Base-by-base conservation (phyloP, 2,888 invertebrate genomes). In the Shargacucullia verbasci region DNA sequence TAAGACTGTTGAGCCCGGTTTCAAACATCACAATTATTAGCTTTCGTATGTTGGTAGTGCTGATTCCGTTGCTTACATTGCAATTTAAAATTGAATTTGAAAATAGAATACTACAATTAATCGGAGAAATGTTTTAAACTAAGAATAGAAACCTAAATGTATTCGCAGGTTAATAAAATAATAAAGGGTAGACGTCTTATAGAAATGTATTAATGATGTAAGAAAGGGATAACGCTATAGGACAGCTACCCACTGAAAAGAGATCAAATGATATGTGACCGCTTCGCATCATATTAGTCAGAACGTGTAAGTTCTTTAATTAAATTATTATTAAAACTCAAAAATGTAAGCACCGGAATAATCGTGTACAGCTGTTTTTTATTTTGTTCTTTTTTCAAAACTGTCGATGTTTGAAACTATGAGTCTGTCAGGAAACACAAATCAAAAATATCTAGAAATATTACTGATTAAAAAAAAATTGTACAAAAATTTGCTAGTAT, bases 1-100 rank as follows among this genome's bases (percentile, higher is more conserved):
- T 77, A 70, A 80, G 78, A 87, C 85, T 80, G 68, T 77, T 87
- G 91, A 91, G 91, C 91, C 91, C 91, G 76, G 77, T 90, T 90
- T 91, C 88, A 88, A 88, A 87, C 83, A 81, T 81, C 63, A 67
- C 57, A 71, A 15, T 40, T 49, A 45, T 60, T 40, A 41, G 7
- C 41, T 54, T 56, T 47, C 2, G 8, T 58, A 52, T 29, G 44
- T 43, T 57, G 48, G 46, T 33, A 27, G 15, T 45, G 6, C 14
- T 27, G 25, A 55, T 62, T 55, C 43, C 52, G 49, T 73, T 73
- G 56, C 62, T 48, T 59, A 43, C 46, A 53, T 62, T 40, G 14
- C 0, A 3, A 5, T 27, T 27, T 7, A 5, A 5, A 27, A n/a
- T n/a, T n/a, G n/a, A n/a, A n/a, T n/a, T n/a, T n/a, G n/a, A n/a